Percentiles rank a stretch among this genome's conserved stretches.
These are phyloP conservation scores for Lasiommata megera DNA, from an alignment of 2,888 invertebrate species.

Conservation along the genomic window DNA sequence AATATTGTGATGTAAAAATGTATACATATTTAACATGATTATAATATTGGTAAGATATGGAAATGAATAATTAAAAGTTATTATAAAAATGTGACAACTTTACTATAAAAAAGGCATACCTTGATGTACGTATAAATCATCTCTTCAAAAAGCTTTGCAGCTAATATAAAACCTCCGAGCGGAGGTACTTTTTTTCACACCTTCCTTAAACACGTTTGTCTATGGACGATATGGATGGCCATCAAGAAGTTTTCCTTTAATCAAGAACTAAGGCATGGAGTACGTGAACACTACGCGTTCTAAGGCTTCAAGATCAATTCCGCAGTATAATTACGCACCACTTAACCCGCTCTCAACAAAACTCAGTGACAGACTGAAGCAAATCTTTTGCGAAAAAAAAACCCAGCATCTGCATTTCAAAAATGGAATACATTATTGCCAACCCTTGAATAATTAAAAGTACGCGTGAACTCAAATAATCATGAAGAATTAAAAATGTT, in stretches of 20 bases:
- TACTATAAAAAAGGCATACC: background rate
- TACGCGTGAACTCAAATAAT: constrained; percentile 77
- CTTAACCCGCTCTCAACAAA: constrained; percentile 55
- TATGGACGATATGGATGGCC: background rate
- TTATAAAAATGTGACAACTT: too few relatives aligned
- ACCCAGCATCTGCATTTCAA: constrained; percentile 57
- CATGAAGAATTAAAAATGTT: constrained; percentile 58
- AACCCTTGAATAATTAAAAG: constrained; percentile 81
- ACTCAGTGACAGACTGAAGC: constrained; percentile 62
- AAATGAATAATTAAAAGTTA: too few relatives aligned
- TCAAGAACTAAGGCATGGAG: constrained; percentile 7
- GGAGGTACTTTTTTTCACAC: background rate
- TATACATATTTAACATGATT: too few relatives aligned
- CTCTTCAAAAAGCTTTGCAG: background rate
- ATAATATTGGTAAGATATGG: too few relatives aligned
- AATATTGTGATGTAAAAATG: too few relatives aligned
- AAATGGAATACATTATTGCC: constrained; percentile 65
- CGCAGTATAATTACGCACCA: constrained; percentile 29
- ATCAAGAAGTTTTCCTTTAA: constrained; percentile 14
- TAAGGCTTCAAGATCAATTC: constrained; percentile 18
- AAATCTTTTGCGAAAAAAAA: constrained; percentile 57
- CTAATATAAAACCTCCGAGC: background rate
- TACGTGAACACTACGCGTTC: too few relatives aligned
- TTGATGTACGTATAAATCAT: background rate
- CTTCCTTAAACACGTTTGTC: constrained; percentile 4